Percentiles rank a stretch among this genome's conserved stretches.
Evolutionary conservation across 2,888 invertebrate species (phyloP).

Genomic region (Ophion ellenae): DNA sequence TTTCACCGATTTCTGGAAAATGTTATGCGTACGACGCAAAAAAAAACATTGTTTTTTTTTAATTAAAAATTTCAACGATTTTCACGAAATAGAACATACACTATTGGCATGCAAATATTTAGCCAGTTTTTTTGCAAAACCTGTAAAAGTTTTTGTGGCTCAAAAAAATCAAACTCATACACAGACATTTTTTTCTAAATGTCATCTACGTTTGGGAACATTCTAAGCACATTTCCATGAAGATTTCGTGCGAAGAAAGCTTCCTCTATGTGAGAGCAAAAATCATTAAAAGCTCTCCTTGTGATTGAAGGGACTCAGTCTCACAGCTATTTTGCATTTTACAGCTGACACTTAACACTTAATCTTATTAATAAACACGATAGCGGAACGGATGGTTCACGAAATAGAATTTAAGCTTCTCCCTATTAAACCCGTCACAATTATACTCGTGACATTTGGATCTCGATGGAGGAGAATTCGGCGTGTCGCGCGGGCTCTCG

Average conservation of each 20-base stretch:
- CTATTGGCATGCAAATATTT: no score
- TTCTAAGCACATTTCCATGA: no score
- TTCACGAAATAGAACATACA: no score
- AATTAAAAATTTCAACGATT: no score
- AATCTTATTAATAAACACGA: not conserved
- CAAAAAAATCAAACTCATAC: not conserved
- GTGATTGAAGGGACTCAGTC: not conserved
- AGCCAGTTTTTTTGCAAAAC: no score
- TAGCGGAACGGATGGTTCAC: not conserved
- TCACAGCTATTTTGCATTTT: not conserved
- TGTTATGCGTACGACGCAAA: no score
- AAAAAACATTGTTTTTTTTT: no score
- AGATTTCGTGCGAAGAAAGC: not conserved
- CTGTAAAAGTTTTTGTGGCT: no score
- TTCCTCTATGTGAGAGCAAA: not conserved
- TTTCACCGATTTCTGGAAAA: no score
- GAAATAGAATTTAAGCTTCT: constrained; percentile 9
- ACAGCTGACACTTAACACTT: not conserved
- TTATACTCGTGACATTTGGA: constrained; percentile 45
- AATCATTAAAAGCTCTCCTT: not conserved
- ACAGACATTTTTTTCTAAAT: not conserved
- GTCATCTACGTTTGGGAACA: not conserved
- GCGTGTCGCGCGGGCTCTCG: constrained; percentile 16
- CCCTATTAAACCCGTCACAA: constrained; percentile 13
- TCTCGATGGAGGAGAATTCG: constrained; percentile 11